Base-by-base conservation (phyloP, 2,888 invertebrate species). In the Dryobota labecula region DNA sequence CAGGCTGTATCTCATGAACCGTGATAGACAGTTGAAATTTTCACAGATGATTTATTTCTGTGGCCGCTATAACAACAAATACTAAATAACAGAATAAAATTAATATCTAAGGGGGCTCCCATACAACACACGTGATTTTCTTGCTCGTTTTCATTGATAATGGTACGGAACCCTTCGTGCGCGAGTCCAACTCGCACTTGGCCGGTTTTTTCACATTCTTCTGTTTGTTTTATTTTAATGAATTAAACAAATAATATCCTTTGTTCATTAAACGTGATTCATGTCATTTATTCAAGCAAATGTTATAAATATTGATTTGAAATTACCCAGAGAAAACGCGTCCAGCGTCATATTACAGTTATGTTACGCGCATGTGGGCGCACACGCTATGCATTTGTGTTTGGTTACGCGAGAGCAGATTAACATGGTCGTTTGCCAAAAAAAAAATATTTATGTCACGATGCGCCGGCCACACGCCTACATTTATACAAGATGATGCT, bases 371-470 rank as follows among this genome's bases (percentile, higher is more conserved):
- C 67, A 58, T 76, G 67, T 65, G 64, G 51, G 38, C 18, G 49
- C 56, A 70, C 68, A 71, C 71, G 64, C 71, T 45, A 49, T 45
- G 56, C 27, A 54, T 62, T 51, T 67, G 63, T 58, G 66, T 67
- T 79, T 53, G 53, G 13, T 73, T 51, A 60, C 53, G 38, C 54
- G 38, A 64, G 53, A 49, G 27, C 60, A 36, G 43, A 65, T 33
- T 56, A n/a, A 49, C 76, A 74, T 62, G 54, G 45, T 53, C 45
- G 63, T 57, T 66, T 57, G 69, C 67, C 69, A 70, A 83, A 64
- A 36, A 43, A 68, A 45, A 82, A 82, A 73, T 68, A 63, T 68
- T 68, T 76, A 64, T 65, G 56, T 64, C 63, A 77, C 41, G 76
- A 69, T 66, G 62, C 33, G 51, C 15, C 41, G 38, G 38, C 24